A percentile compares a stretch with the other conserved stretches of the same genome.
phyloP scores from a whole-genome alignment of 2,888 invertebrate species.

The Seira ritae region DNA sequence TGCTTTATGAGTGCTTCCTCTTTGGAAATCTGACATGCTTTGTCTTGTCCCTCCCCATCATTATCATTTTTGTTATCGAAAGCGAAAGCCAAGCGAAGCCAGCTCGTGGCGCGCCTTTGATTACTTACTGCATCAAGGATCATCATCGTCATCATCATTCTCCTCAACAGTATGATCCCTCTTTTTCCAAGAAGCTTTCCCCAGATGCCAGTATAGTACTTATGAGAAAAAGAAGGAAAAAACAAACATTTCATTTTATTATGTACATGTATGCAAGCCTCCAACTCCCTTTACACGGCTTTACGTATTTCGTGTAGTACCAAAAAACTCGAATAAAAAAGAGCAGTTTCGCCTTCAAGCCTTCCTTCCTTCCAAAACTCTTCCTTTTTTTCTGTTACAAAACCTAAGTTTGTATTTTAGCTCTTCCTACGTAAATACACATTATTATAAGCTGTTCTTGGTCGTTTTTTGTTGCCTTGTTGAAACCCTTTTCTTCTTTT shows the following conservation, averaged over 20 bases:
- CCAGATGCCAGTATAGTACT: slow-evolving; percentile 56
- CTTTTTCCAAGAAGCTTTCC: slow-evolving; percentile 49
- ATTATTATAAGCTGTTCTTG: slow-evolving; percentile 42
- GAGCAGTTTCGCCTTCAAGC: slow-evolving; percentile 15
- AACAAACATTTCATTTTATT: slow-evolving; percentile 48
- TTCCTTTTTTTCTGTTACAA: slow-evolving; percentile 10
- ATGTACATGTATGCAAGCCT: slow-evolving; percentile 37
- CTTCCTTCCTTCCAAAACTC: neutral
- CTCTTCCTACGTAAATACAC: slow-evolving; percentile 9
- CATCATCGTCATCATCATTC: neutral
- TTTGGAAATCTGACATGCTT: too few relatives aligned
- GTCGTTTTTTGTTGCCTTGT: slow-evolving; percentile 2
- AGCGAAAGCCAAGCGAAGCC: neutral
- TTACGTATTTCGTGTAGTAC: slow-evolving; percentile 4
- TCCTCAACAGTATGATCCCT: slow-evolving; percentile 10
- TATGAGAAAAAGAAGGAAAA: slow-evolving; percentile 33
- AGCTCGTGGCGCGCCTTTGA: neutral
- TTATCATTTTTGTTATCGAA: neutral
- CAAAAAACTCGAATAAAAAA: slow-evolving; percentile 5
- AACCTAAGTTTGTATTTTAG: slow-evolving; percentile 19
- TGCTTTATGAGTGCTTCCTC: too few relatives aligned
- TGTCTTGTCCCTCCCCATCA: neutral
- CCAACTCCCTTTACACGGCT: slow-evolving; percentile 7
- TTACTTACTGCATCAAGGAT: neutral
- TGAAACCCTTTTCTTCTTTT: slow-evolving; percentile 29